Conservation (phyloP, 1,140 invertebrate species). For the Trachymyrmex septentrionalis region DNA sequence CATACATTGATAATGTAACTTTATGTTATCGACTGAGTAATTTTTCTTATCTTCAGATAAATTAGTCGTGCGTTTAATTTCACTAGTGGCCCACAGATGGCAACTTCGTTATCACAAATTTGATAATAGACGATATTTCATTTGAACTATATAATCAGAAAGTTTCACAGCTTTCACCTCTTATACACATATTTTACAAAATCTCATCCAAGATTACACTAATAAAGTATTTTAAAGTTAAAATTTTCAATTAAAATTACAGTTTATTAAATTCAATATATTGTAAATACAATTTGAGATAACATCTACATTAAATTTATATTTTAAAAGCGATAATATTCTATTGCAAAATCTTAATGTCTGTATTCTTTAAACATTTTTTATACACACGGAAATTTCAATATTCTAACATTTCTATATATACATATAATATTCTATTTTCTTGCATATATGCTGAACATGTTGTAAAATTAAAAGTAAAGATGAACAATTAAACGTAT, state of each 20-base stretch:
- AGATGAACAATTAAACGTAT: not conserved
- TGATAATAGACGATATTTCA: not conserved
- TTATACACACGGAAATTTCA: not conserved
- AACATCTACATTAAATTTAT: not conserved
- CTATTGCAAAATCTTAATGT: not conserved
- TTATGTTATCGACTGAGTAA: not conserved
- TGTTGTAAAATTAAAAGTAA: not conserved
- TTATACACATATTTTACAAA: not conserved
- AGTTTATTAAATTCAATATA: not conserved
- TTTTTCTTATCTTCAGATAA: slow-evolving; percentile 5
- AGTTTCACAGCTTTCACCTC: not conserved
- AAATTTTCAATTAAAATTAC: not conserved
- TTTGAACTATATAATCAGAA: not conserved
- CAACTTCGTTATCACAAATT: not conserved
- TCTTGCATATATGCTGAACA: not conserved
- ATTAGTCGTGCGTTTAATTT: not conserved
- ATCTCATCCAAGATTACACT: not conserved
- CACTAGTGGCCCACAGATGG: not conserved
- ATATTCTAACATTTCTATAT: not conserved
- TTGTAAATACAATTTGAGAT: not conserved
- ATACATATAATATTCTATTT: not conserved
- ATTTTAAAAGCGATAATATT: not conserved
- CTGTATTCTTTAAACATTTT: not conserved
- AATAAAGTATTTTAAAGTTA: not conserved
- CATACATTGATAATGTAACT: not conserved